phyloP scores from a whole-genome alignment of 2,888 invertebrate species.

The Chymomyza fuscimana region DNA sequence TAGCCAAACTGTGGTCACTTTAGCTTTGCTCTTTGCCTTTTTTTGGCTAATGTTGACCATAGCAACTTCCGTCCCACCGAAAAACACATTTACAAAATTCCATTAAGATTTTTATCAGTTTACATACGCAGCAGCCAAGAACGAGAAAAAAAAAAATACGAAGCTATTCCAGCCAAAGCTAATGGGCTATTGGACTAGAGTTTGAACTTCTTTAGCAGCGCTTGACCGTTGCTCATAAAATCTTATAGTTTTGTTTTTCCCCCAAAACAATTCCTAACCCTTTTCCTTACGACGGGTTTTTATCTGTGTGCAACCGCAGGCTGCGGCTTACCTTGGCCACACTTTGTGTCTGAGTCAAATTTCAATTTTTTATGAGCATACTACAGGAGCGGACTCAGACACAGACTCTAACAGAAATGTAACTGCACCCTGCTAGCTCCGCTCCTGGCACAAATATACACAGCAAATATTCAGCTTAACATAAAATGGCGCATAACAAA shows the following conservation, averaged over 20 bases:
- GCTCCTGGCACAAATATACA: not conserved
- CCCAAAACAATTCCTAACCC: not conserved
- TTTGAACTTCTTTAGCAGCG: constrained; percentile 60
- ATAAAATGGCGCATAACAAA: constrained; percentile 74
- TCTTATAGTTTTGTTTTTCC: constrained; percentile 64
- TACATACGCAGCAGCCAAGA: constrained; percentile 50
- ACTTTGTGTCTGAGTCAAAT: constrained; percentile 11
- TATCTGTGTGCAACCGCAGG: not conserved
- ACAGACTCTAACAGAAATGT: not conserved
- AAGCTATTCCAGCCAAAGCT: constrained; percentile 25
- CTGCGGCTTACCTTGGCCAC: constrained; percentile 13
- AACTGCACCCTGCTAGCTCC: not conserved
- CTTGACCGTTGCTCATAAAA: constrained; percentile 66
- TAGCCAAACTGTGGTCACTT: constrained; percentile 36
- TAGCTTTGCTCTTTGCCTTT: not conserved
- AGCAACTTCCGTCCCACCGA: not conserved
- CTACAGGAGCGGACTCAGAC: not conserved
- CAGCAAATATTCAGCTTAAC: constrained; percentile 48
- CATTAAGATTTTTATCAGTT: constrained; percentile 71
- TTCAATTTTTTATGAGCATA: constrained; percentile 28
- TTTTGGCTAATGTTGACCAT: constrained; percentile 4
- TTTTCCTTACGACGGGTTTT: not conserved
- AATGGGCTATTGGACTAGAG: constrained; percentile 49
- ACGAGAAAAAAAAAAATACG: constrained; percentile 18
- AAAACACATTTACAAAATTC: constrained; percentile 56